Base-by-base conservation (phyloP, 2,888 invertebrate species). In the Hyppa rectilinea region DNA sequence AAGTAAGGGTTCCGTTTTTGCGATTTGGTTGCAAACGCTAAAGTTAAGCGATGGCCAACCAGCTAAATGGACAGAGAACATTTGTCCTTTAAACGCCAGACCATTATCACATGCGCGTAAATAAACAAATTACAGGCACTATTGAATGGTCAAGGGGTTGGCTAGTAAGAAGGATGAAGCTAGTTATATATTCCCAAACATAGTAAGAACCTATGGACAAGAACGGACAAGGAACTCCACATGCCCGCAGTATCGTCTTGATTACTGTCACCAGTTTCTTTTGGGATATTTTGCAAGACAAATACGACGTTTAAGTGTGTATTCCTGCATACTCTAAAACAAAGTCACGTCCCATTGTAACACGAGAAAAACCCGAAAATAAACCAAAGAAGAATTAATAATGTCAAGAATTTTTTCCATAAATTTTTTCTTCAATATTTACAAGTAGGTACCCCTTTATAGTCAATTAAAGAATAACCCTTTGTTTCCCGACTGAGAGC, bases 391-490 rank as follows among this genome's bases (percentile, higher is more conserved):
- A 64, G 20, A n/a, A 66, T n/a, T n/a, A n/a, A 23, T n/a, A 17
- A n/a, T n/a, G 9, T 47, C 47, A 47, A n/a, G 45, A 31, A 20
- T n/a, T 5, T 47, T n/a, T 36, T 40, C 34, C 12, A 29, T 52
- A 45, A 43, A n/a, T 38, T 61, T 68, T 60, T 56, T 58, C 20
- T 58, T 26, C 29, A 65, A 65, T 69, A 71, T 72, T 75, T 71
- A 67, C 62, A 65, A 75, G 59, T 49, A 62, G 40, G 17, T 29
- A 66, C 20, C 45, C 60, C 34, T 75, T 81, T 78, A 74, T 75
- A 71, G 74, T 59, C 80, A 81, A 83, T 85, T 78, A 80, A 78
- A 75, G 62, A 66, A 82, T 65, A 79, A 75, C 70, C 71, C 66
- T 68, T 80, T 84, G 77, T 78, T 76, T 58, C 38, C 59, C 53